phyloP scores from a whole-genome alignment of 2,888 invertebrate species.

The Odontomyia ornata region DNA sequence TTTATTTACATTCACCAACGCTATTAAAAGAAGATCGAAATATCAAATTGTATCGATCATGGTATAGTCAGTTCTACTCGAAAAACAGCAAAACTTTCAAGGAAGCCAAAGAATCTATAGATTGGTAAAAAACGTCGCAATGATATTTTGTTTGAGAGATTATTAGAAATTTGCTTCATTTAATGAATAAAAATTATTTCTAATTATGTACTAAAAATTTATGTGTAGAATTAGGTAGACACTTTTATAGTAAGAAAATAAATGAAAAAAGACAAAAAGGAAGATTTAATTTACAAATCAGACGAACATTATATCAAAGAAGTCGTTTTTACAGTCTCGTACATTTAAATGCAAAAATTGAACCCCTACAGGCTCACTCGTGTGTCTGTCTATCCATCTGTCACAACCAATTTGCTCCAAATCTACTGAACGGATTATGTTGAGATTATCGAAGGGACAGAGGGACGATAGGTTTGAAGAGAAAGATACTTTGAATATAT shows the following conservation, averaged over 20 bases:
- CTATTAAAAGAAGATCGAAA: slow-evolving; percentile 78
- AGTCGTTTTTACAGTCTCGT: too few relatives aligned
- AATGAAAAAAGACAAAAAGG: neutral
- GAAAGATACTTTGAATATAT: too few relatives aligned
- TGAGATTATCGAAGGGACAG: too few relatives aligned
- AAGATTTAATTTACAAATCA: neutral
- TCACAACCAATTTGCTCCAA: too few relatives aligned
- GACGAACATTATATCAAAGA: too few relatives aligned
- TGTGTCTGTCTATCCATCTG: too few relatives aligned
- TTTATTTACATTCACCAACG: slow-evolving; percentile 74
- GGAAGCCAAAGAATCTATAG: slow-evolving; percentile 56
- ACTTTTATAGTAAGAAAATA: too few relatives aligned
- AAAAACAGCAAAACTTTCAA: slow-evolving; percentile 71
- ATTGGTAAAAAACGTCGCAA: slow-evolving; percentile 55
- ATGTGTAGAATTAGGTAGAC: too few relatives aligned
- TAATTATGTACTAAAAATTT: neutral
- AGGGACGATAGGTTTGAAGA: too few relatives aligned
- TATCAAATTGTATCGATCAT: slow-evolving; percentile 77
- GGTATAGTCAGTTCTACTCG: slow-evolving; percentile 89
- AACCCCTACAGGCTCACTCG: too few relatives aligned
- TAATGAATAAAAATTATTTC: neutral
- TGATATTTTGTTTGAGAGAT: neutral
- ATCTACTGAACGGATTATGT: too few relatives aligned
- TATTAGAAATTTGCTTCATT: neutral
- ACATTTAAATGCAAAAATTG: too few relatives aligned